phyloP scores from a whole-genome alignment of 2,797 vertebrate species.

The Anguilla obscura region DNA sequence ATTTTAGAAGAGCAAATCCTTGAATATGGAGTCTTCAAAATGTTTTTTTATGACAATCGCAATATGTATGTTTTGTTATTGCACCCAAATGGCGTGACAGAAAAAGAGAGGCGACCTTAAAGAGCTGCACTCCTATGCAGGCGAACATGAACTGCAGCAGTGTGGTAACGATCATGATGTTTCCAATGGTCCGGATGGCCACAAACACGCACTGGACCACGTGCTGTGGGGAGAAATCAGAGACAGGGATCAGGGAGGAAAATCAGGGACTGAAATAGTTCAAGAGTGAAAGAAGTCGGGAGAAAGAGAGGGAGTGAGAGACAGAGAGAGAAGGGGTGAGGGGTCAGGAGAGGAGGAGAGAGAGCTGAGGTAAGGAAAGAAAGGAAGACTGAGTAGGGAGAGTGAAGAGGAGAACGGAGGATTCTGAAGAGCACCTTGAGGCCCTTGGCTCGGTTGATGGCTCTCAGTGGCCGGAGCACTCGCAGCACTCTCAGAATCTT shows the following conservation, averaged over 20 bases:
- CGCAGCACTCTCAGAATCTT: slow-evolving; percentile 96
- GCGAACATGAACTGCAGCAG: slow-evolving; percentile 99
- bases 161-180: slow-evolving; percentile 99
- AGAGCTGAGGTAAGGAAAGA: neutral
- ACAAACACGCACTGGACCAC: slow-evolving; percentile 99
- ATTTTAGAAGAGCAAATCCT: neutral
- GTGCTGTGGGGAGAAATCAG: slow-evolving; percentile 72
- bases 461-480: slow-evolving; percentile 92
- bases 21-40: neutral
- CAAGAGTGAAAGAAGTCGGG: neutral
- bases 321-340: neutral
- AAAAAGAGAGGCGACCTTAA: slow-evolving; percentile 79
- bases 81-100: neutral
- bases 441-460: slow-evolving; percentile 98
- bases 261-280: neutral
- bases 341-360: neutral
- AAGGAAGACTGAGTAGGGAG: neutral
- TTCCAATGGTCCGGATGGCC: slow-evolving; percentile 97
- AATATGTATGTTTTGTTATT: neutral
- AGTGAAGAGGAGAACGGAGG: neutral
- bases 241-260: neutral
- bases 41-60: neutral
- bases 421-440: slow-evolving; percentile 80
- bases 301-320: neutral
- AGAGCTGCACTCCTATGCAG: slow-evolving; percentile 96